These are phyloP conservation scores for Campylorhamphus procurvoides DNA, from an alignment of 2,113 vertebrate genomes.

Conservation along the genomic window DNA sequence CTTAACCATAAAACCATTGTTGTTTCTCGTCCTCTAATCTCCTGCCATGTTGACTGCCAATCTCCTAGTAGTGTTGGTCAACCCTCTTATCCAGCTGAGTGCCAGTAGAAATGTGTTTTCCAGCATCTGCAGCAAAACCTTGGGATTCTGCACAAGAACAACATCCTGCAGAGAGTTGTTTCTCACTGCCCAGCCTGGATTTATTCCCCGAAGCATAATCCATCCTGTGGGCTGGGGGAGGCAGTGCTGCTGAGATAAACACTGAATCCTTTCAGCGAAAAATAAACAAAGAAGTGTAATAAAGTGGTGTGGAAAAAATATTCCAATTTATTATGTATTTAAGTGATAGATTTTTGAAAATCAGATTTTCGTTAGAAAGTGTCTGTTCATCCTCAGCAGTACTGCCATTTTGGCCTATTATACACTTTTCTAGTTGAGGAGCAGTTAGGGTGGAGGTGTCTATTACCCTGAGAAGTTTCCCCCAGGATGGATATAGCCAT, in stretches of 20 bases:
- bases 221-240: not conserved
- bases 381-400: not conserved
- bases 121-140: not conserved
- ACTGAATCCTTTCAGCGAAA: not conserved
- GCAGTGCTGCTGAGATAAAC: not conserved
- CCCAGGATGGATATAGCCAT: not conserved
- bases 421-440: not conserved
- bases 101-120: not conserved
- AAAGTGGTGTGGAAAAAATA: not conserved
- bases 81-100: not conserved
- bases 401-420: not conserved
- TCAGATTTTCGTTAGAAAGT: not conserved
- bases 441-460: not conserved
- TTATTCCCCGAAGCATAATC: not conserved
- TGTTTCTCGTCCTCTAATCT: not conserved
- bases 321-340: not conserved
- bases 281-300: not conserved
- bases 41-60: not conserved
- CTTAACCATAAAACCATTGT: not conserved
- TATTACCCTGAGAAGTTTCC: not conserved
- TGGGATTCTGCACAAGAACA: not conserved
- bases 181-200: not conserved
- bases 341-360: not conserved
- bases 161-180: not conserved
- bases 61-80: rapidly evolving